Conservation (phyloP, 92 coral and sea anemone species). For the Actinostola sp. region DNA sequence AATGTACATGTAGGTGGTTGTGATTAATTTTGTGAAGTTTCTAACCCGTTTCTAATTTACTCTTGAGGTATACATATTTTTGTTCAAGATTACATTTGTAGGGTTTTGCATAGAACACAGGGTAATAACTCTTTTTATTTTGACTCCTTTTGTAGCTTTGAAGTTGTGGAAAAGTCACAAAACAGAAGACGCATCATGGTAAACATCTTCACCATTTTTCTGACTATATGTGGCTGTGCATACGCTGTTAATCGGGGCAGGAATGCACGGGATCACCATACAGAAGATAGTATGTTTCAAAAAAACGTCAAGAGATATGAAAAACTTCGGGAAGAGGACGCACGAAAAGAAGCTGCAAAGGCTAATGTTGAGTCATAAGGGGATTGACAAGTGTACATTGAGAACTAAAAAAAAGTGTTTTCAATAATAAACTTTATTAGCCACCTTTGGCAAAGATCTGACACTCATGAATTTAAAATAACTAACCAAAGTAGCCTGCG, state of each 20-base stretch:
- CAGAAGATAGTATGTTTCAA: constrained; percentile 54
- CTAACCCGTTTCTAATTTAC: background rate
- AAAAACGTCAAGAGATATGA: constrained; percentile 64
- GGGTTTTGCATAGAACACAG: background rate
- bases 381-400: too few relatives aligned
- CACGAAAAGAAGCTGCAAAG: constrained; percentile 8
- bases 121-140: background rate
- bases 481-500: too few relatives aligned
- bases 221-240: constrained; percentile 51
- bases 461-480: too few relatives aligned
- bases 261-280: constrained; percentile 48
- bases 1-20: background rate
- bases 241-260: constrained; percentile 51
- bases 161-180: constrained; percentile 62
- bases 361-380: background rate
- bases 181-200: constrained; percentile 63
- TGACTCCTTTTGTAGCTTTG: constrained; percentile 11
- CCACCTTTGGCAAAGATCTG: too few relatives aligned
- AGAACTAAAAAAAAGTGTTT: too few relatives aligned
- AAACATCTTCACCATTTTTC: constrained; percentile 42
- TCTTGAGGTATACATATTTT: background rate
- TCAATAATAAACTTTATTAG: too few relatives aligned
- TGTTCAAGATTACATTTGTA: background rate
- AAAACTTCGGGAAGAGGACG: constrained; percentile 44
- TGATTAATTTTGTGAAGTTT: background rate